phyloP scores from a whole-genome alignment of 1,140 invertebrate species.

The Trichonephila clavipes region DNA sequence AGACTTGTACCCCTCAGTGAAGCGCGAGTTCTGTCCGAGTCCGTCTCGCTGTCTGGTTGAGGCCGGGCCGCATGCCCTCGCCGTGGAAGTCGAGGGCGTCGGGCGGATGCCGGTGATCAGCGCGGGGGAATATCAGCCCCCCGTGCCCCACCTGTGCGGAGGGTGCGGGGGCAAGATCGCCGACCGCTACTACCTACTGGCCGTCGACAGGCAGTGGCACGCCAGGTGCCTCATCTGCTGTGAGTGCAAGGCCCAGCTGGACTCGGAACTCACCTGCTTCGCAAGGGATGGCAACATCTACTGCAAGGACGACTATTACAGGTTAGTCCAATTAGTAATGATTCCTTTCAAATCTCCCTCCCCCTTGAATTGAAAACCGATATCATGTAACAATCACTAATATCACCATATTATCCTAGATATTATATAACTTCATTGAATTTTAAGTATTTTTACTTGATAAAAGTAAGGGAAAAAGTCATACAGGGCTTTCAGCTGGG shows the following conservation, averaged over 20 bases:
- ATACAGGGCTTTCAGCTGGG: no score
- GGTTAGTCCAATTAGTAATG: slow-evolving; percentile 85
- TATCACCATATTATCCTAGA: no score
- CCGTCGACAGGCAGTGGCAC: slow-evolving; percentile 94
- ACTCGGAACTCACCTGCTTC: slow-evolving; percentile 95
- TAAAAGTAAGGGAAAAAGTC: no score
- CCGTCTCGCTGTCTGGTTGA: background rate
- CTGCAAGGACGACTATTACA: slow-evolving; percentile 98
- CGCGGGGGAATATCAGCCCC: slow-evolving; percentile 69
- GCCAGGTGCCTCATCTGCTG: slow-evolving; percentile 89
- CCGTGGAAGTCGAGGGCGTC: background rate
- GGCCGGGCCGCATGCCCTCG: background rate
- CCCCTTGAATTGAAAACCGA: no score
- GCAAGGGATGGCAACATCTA: slow-evolving; percentile 96
- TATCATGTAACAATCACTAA: no score
- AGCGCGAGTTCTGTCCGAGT: background rate
- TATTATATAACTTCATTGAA: no score
- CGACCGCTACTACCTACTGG: slow-evolving; percentile 93
- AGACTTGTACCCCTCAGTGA: background rate
- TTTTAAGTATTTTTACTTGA: no score
- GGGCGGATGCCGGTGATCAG: slow-evolving; percentile 70
- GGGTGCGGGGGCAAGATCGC: slow-evolving; percentile 91
- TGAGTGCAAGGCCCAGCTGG: slow-evolving; percentile 91
- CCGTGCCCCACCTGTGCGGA: slow-evolving; percentile 84
- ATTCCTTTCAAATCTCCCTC: background rate